Percentiles rank a stretch among this genome's conserved stretches.
phyloP scores from a whole-genome alignment of 2,113 vertebrate species.

The Hydropotes inermis region DNA sequence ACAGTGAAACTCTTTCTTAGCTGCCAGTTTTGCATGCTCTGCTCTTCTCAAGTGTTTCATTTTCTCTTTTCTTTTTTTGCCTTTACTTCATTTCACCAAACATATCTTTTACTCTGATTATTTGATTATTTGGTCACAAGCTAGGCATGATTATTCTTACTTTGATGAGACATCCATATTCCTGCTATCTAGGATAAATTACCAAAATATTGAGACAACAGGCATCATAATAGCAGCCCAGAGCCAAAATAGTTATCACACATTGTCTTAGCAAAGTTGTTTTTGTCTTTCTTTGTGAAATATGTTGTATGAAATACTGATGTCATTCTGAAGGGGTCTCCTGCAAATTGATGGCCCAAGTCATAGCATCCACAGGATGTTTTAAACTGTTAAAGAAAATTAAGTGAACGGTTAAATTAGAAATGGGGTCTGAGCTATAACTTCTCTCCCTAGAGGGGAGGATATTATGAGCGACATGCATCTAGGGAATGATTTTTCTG shows the following conservation, averaged over 20 bases:
- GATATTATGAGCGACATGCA: background rate
- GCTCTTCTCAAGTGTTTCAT: background rate
- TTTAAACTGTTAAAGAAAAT: constrained; percentile 45
- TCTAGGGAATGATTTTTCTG: constrained; percentile 18
- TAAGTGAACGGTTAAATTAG: constrained; percentile 50
- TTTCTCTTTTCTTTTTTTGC: background rate
- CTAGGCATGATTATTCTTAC: constrained; percentile 56
- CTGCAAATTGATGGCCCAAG: background rate
- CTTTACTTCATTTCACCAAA: background rate
- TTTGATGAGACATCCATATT: constrained; percentile 63
- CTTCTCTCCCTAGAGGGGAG: background rate
- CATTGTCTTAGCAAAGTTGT: background rate
- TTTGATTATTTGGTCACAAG: background rate
- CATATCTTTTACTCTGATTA: background rate
- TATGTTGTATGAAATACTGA: background rate
- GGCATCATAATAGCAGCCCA: background rate
- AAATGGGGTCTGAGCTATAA: background rate
- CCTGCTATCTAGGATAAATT: constrained; percentile 46
- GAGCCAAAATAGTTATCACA: background rate
- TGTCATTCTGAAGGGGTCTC: background rate
- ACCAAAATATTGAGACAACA: constrained; percentile 4
- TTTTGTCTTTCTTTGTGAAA: background rate
- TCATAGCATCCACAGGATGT: background rate
- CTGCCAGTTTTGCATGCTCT: background rate
- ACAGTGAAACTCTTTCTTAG: background rate